phyloP scores from a whole-genome alignment of 1,140 invertebrate species.

The Metaphire vulgaris region DNA sequence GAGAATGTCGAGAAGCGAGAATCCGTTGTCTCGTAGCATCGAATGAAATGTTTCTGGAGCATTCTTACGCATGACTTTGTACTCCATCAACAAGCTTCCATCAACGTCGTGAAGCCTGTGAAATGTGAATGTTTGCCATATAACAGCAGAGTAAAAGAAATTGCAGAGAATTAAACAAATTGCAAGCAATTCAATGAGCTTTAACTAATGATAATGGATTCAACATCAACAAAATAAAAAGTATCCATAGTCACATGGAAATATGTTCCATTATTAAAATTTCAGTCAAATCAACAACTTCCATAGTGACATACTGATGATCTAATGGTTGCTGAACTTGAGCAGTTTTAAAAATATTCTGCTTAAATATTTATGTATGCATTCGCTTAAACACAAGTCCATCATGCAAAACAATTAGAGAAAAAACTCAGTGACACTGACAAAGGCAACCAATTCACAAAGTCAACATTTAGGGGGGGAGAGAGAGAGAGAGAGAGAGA shows the following conservation, averaged over 20 bases:
- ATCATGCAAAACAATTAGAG: too few species aligned
- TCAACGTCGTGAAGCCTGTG: conserved; percentile 23
- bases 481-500: too few species aligned
- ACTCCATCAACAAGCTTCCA: conserved; percentile 28
- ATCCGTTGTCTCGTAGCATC: background rate
- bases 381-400: too few species aligned
- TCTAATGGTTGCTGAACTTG: too few species aligned
- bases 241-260: background rate
- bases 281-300: background rate
- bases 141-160: too few species aligned
- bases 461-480: too few species aligned
- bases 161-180: too few species aligned
- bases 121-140: too few species aligned
- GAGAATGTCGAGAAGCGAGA: background rate
- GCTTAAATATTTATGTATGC: too few species aligned
- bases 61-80: conserved; percentile 17
- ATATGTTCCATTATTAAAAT: background rate
- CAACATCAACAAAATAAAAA: background rate
- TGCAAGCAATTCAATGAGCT: background rate
- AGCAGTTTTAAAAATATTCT: too few species aligned
- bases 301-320: background rate
- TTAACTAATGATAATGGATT: background rate
- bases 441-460: too few species aligned
- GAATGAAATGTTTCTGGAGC: conserved; percentile 31
- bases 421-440: too few species aligned